Conservation (phyloP, 1,140 invertebrate species). For the Drosophila persimilis region DNA sequence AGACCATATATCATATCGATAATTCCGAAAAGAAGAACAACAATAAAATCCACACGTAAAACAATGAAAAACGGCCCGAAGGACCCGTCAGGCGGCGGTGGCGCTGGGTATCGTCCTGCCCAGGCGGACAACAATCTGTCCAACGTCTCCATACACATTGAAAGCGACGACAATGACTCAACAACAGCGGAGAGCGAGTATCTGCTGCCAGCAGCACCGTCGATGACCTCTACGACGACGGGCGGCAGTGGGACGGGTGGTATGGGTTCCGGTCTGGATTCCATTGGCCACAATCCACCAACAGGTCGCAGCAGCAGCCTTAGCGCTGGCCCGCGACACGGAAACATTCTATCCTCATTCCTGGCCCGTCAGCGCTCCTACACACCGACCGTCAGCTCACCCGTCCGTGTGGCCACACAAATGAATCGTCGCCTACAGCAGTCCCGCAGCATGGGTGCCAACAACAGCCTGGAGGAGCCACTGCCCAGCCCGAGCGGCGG, state of each 20-base stretch:
- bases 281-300: slow-evolving; percentile 6
- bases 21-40: not conserved
- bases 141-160: slow-evolving; percentile 59
- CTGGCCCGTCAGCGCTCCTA: slow-evolving; percentile 62
- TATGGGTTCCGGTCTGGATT: slow-evolving; percentile 29
- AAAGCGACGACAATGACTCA: slow-evolving; percentile 75
- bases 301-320: slow-evolving; percentile 45
- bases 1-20: too few species aligned
- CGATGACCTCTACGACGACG: slow-evolving; percentile 31
- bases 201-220: slow-evolving; percentile 49
- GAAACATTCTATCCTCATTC: slow-evolving; percentile 50
- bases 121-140: slow-evolving; percentile 11
- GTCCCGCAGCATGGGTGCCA: slow-evolving; percentile 58
- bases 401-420: slow-evolving; percentile 34
- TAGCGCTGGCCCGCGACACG: slow-evolving; percentile 22
- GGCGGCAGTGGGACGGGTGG: slow-evolving; percentile 5
- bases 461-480: slow-evolving; percentile 47
- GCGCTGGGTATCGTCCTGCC: slow-evolving; percentile 17
- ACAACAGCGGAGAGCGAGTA: slow-evolving; percentile 67
- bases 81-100: slow-evolving; percentile 43
- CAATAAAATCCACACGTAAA: slow-evolving; percentile 10
- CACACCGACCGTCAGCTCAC: slow-evolving; percentile 46
- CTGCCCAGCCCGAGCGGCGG: slow-evolving; percentile 6
- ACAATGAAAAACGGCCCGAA: slow-evolving; percentile 63
- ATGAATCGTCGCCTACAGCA: slow-evolving; percentile 65